A percentile compares a stretch with the other conserved stretches of the same genome.
These are phyloP conservation scores for Idaea straminata DNA, from an alignment of 2,888 invertebrate species.

Conservation along the genomic window DNA sequence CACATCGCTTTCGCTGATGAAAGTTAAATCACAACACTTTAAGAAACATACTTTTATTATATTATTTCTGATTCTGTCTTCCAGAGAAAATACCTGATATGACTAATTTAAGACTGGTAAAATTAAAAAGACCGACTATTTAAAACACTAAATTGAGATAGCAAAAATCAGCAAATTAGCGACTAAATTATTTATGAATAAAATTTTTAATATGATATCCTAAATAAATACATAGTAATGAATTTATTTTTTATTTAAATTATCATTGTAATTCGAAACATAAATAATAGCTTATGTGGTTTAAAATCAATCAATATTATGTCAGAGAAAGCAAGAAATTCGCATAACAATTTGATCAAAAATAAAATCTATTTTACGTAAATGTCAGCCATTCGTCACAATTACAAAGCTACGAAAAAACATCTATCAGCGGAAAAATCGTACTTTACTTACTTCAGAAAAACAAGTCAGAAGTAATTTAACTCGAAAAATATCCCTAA, in stretches of 20 bases:
- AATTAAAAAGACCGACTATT: too few species aligned
- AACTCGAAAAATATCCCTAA: conserved; percentile 2
- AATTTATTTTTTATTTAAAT: too few species aligned
- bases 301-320: not conserved
- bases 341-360: not conserved
- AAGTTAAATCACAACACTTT: conserved; percentile 54
- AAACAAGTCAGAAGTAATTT: conserved; percentile 5
- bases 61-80: not conserved
- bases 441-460: conserved; percentile 1
- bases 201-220: not conserved
- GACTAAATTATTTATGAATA: not conserved
- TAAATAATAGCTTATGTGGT: not conserved
- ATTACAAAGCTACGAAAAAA: not conserved
- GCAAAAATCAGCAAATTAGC: not conserved
- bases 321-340: not conserved
- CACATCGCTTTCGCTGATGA: conserved; percentile 62
- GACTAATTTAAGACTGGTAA: too few species aligned
- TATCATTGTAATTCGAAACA: too few species aligned
- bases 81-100: not conserved
- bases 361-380: not conserved
- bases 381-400: conserved; percentile 1
- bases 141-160: not conserved
- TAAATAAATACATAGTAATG: not conserved
- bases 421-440: not conserved
- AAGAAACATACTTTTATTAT: conserved; percentile 16